Evolutionary conservation across 2,113 vertebrate genomes (phyloP).

Genomic region (Bombycilla garrulus): DNA sequence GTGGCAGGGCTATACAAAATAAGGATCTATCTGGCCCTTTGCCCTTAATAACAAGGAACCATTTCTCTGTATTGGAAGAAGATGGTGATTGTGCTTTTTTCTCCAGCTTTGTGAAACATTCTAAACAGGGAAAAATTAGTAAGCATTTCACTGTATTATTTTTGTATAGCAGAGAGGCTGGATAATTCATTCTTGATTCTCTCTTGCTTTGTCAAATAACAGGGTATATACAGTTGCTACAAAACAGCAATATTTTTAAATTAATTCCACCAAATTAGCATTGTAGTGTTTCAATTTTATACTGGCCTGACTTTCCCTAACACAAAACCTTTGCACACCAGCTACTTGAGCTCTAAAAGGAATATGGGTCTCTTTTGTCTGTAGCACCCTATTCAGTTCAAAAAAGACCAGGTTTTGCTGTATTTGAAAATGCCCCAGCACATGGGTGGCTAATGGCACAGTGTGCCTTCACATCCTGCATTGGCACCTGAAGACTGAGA

Average conservation of each 20-base stretch:
- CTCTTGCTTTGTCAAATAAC: slow-evolving; percentile 20
- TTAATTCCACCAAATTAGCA: slow-evolving; percentile 16
- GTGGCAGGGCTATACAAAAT: neutral
- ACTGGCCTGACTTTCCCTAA: neutral
- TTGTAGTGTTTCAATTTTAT: neutral
- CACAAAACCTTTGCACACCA: neutral
- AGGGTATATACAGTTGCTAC: neutral
- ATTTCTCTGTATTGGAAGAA: slow-evolving; percentile 32
- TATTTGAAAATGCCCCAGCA: neutral
- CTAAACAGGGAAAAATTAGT: neutral
- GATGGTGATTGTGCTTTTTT: slow-evolving; percentile 13
- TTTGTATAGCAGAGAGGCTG: neutral
- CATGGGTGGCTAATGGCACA: neutral
- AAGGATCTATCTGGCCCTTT: slow-evolving; percentile 6
- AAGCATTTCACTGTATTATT: slow-evolving; percentile 18
- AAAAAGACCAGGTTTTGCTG: slow-evolving; percentile 8
- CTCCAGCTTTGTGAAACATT: slow-evolving; percentile 2
- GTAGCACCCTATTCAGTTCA: neutral
- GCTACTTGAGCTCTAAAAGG: neutral
- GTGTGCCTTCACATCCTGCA: neutral
- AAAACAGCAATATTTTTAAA: slow-evolving; percentile 41
- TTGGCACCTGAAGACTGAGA: neutral
- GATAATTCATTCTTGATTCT: slow-evolving; percentile 4
- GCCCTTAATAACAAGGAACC: slow-evolving; percentile 27
- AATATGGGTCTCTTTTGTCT: neutral